Percentiles rank a stretch among this genome's conserved stretches.
phyloP scores from a whole-genome alignment of 2,113 vertebrate species.

The Melanocharis versteri region DNA sequence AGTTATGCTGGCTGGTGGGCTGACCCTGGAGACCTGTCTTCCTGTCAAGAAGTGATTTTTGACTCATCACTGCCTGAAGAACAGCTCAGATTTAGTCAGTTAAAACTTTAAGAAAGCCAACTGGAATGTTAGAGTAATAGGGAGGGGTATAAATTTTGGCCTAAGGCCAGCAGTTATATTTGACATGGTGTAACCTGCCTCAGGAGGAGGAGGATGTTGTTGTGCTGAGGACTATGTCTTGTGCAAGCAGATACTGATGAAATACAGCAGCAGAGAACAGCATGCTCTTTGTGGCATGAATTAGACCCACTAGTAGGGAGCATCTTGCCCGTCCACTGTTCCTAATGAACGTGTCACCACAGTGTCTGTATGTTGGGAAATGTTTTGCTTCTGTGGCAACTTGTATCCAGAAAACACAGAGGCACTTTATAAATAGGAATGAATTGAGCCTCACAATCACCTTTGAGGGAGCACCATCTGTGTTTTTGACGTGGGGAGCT shows the following conservation, averaged over 20 bases:
- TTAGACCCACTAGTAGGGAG: neutral
- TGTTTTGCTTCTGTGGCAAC: conserved; percentile 27
- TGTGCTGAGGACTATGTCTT: neutral
- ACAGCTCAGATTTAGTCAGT: neutral
- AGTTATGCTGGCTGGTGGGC: neutral
- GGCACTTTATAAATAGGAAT: neutral
- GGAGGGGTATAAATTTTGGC: neutral
- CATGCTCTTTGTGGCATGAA: neutral
- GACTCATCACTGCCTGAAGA: neutral
- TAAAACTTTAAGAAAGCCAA: neutral
- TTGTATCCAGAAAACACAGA: conserved; percentile 21
- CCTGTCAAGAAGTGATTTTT: neutral
- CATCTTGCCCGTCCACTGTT: neutral
- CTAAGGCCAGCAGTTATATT: neutral
- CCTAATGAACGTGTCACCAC: neutral
- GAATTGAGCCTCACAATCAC: neutral
- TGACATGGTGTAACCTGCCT: neutral
- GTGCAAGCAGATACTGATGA: neutral
- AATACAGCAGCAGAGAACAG: conserved; percentile 18
- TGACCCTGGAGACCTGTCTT: neutral
- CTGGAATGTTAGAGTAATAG: neutral
- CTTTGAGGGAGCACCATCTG: neutral
- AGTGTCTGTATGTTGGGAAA: neutral
- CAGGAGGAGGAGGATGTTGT: neutral
- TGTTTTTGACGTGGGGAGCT: neutral